Evolutionary conservation across 2,888 invertebrate genomes (phyloP).

Genomic region (Portevinia maculata): DNA sequence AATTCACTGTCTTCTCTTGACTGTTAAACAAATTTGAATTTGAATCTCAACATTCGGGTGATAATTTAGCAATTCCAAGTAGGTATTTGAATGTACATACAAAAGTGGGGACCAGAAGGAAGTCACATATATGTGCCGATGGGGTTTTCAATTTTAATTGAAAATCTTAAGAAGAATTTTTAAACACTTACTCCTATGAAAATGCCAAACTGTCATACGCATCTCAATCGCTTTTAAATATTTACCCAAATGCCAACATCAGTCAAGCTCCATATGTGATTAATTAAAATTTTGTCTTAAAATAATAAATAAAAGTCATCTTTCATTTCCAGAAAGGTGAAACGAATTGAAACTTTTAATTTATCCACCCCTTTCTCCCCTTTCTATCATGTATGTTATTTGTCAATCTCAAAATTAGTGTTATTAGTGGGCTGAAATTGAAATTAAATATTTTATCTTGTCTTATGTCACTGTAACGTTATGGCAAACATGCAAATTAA

Average conservation of each 20-base stretch:
- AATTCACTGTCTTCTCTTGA: not conserved
- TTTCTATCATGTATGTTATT: constrained; percentile 2
- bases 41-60: constrained; percentile 23
- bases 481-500: constrained; percentile 30
- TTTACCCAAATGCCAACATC: constrained; percentile 8
- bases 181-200: no score
- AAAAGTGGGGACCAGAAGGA: not conserved
- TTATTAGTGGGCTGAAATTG: constrained; percentile 65
- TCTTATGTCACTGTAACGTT: constrained; percentile 50
- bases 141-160: not conserved
- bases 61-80: constrained; percentile 28
- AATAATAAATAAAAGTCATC: constrained; percentile 24
- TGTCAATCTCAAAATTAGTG: constrained; percentile 62
- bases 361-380: constrained; percentile 31
- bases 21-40: constrained; percentile 28
- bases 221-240: constrained; percentile 18
- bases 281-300: constrained; percentile 58
- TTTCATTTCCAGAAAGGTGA: constrained; percentile 31
- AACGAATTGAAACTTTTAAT: constrained; percentile 46
- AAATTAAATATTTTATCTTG: constrained; percentile 72
- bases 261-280: constrained; percentile 29
- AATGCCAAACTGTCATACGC: constrained; percentile 18
- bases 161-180: not conserved
- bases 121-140: not conserved
- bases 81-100: constrained; percentile 19